Conservation (phyloP, 2,797 vertebrate species). For the Odontamblyopus rebecca region DNA sequence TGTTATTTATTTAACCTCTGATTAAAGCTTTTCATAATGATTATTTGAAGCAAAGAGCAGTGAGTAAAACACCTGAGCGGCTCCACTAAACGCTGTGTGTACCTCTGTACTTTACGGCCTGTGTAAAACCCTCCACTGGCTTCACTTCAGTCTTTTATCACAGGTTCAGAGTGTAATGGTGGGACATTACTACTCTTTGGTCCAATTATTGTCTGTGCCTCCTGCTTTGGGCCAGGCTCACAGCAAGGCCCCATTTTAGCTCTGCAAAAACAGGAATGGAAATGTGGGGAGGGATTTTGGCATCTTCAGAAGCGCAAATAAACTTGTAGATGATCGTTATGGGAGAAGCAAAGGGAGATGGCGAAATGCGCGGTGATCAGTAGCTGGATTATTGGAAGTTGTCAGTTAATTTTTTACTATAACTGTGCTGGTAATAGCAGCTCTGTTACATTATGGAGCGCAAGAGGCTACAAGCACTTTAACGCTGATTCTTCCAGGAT, state of each 20-base stretch:
- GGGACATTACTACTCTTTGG: conserved; percentile 56
- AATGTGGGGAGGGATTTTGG: conserved; percentile 44
- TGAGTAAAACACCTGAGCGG: conserved; percentile 4
- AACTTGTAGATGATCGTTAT: conserved; percentile 24
- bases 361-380: conserved; percentile 55
- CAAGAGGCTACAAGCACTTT: conserved; percentile 2
- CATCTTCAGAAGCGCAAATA: conserved; percentile 35
- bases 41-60: background rate
- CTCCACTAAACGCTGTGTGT: background rate
- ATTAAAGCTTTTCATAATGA: background rate
- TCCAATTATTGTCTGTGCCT: conserved; percentile 53
- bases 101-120: conserved; percentile 19
- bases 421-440: conserved; percentile 27
- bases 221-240: conserved; percentile 20
- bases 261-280: conserved; percentile 21
- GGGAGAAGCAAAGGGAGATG: conserved; percentile 18
- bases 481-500: conserved; percentile 13
- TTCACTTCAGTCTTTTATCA: conserved; percentile 52
- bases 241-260: conserved; percentile 14
- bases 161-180: conserved; percentile 54
- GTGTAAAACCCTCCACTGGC: conserved; percentile 39
- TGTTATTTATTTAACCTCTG: too few relatives aligned
- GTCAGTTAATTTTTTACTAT: conserved; percentile 54
- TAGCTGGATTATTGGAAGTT: conserved; percentile 58
- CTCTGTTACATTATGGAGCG: conserved; percentile 30